phyloP scores from a whole-genome alignment of 2,888 invertebrate genomes.

The Lepas anatifera region DNA sequence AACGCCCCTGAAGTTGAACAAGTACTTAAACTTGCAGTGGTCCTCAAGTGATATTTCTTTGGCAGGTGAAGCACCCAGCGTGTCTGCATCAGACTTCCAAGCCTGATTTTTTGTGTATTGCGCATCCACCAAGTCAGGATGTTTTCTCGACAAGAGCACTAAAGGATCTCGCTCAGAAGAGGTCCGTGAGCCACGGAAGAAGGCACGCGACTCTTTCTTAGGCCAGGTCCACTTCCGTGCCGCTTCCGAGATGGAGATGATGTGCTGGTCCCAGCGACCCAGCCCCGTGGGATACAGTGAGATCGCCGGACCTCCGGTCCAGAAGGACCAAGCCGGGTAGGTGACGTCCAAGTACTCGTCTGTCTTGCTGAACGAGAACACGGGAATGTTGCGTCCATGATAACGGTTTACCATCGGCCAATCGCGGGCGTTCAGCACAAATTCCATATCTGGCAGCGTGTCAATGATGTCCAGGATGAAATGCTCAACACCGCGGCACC shows the following conservation, averaged over 20 bases:
- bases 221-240: slow-evolving; percentile 60
- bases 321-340: slow-evolving; percentile 92
- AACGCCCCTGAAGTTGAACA: slow-evolving; percentile 93
- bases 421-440: slow-evolving; percentile 79
- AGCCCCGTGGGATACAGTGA: slow-evolving; percentile 83
- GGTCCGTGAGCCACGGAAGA: slow-evolving; percentile 91
- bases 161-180: slow-evolving; percentile 80
- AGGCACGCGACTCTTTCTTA: slow-evolving; percentile 49
- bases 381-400: slow-evolving; percentile 46
- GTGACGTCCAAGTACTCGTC: slow-evolving; percentile 71
- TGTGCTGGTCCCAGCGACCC: slow-evolving; percentile 82
- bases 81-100: slow-evolving; percentile 89
- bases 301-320: slow-evolving; percentile 97
- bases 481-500: slow-evolving; percentile 39
- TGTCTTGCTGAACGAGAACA: slow-evolving; percentile 94
- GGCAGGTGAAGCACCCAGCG: slow-evolving; percentile 69
- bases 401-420: slow-evolving; percentile 66
- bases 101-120: slow-evolving; percentile 97
- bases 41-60: slow-evolving; percentile 75
- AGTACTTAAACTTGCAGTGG: slow-evolving; percentile 82
- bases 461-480: slow-evolving; percentile 22
- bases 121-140: slow-evolving; percentile 63
- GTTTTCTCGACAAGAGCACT: slow-evolving; percentile 48
- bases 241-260: slow-evolving; percentile 53
- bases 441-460: slow-evolving; percentile 56